A percentile compares a stretch with the other conserved stretches of the same genome.
These are phyloP conservation scores for Anaspis maculata DNA, from an alignment of 2,888 invertebrate species.

Conservation along the genomic window DNA sequence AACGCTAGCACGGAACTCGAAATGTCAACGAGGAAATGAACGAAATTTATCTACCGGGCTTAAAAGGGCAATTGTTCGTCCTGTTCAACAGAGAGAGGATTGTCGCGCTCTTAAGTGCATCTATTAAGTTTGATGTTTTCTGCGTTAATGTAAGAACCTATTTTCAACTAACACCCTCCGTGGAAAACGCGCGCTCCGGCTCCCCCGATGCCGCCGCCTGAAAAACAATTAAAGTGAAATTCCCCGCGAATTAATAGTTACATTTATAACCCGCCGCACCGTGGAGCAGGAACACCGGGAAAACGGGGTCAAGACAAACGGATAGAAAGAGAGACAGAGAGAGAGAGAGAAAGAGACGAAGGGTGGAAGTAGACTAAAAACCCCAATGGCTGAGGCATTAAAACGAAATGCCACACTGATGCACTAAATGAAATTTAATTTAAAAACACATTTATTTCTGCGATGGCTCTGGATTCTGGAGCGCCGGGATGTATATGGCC, in stretches of 20 bases:
- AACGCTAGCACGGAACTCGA: too few relatives aligned
- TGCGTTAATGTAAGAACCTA: neutral
- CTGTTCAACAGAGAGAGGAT: neutral
- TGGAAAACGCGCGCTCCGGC: too few relatives aligned
- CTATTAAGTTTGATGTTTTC: slow-evolving; percentile 1
- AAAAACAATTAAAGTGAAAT: slow-evolving; percentile 9
- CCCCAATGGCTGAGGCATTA: too few relatives aligned
- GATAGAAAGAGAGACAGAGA: neutral
- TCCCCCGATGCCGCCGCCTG: neutral
- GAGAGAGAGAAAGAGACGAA: neutral
- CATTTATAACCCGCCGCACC: neutral
- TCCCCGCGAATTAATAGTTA: slow-evolving; percentile 5
- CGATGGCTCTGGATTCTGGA: too few relatives aligned
- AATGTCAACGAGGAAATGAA: slow-evolving; percentile 12
- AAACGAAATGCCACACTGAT: slow-evolving; percentile 6
- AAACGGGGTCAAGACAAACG: slow-evolving; percentile 12
- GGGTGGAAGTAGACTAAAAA: slow-evolving; percentile 1
- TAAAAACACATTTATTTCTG: slow-evolving; percentile 5
- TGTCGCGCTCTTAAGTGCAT: too few relatives aligned
- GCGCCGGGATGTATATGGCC: too few relatives aligned
- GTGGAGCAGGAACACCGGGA: too few relatives aligned
- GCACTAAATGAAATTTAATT: slow-evolving; percentile 8
- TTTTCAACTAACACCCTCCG: too few relatives aligned
- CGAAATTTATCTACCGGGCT: slow-evolving; percentile 10
- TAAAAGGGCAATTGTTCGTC: slow-evolving; percentile 4